A percentile compares a stretch with the other conserved stretches of the same genome.
Conservation (phyloP, 2,888 invertebrate species). For the Caenorhabditis uteleia region DNA sequence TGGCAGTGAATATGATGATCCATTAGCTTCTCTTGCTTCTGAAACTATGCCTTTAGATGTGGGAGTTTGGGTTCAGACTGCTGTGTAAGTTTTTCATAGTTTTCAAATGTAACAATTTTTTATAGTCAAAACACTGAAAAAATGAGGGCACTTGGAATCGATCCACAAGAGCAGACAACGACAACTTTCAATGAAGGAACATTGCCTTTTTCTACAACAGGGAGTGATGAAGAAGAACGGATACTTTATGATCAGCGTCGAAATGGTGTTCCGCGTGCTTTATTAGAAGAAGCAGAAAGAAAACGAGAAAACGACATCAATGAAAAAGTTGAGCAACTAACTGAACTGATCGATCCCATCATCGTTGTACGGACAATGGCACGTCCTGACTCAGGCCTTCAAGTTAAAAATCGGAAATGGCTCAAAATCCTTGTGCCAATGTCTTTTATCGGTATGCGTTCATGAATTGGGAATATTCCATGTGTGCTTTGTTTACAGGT, state of each 20-base stretch:
- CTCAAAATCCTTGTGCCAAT: constrained; percentile 97
- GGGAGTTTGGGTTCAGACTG: constrained; percentile 50
- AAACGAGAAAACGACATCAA: constrained; percentile 46
- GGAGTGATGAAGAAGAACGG: constrained; percentile 49
- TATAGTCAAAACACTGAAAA: constrained; percentile 44
- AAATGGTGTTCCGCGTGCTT: constrained; percentile 43
- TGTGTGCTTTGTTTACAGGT: constrained; percentile 44
- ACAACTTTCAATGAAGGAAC: constrained; percentile 49
- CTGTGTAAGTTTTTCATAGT: constrained; percentile 31
- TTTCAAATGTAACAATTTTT: constrained; percentile 1
- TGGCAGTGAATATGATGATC: constrained; percentile 52
- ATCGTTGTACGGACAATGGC: constrained; percentile 89
- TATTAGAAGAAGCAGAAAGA: constrained; percentile 42
- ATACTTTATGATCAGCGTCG: constrained; percentile 51
- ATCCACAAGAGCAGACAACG: constrained; percentile 40
- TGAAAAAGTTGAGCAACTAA: constrained; percentile 31
- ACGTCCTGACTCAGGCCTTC: constrained; percentile 90
- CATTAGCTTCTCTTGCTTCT: constrained; percentile 55
- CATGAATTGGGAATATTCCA: neutral
- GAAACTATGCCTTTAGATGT: constrained; percentile 65
- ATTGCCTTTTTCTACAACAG: constrained; percentile 34
- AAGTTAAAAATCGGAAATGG: constrained; percentile 98
- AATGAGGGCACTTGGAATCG: constrained; percentile 36
- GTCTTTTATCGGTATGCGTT: constrained; percentile 85
- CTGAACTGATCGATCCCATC: constrained; percentile 39